These are phyloP conservation scores for Dipodomys stephensi DNA, from an alignment of 2,113 vertebrate genomes.

Conservation along the genomic window DNA sequence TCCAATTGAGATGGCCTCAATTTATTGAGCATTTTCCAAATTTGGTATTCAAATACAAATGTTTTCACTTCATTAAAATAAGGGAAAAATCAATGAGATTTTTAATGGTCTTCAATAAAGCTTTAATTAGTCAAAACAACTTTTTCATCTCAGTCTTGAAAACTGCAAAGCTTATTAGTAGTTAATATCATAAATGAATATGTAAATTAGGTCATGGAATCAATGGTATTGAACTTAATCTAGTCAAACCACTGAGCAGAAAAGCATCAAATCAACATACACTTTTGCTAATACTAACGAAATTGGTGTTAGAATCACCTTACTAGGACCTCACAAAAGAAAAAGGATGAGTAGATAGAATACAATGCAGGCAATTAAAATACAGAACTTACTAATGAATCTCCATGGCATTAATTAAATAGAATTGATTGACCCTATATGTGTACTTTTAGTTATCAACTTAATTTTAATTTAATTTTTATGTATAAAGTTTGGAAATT, in stretches of 20 bases:
- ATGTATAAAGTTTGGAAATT: neutral
- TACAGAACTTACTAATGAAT: slow-evolving; percentile 6
- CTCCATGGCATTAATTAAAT: neutral
- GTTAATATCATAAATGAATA: neutral
- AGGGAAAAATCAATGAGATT: neutral
- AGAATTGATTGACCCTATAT: neutral
- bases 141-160: slow-evolving; percentile 37
- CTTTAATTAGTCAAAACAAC: slow-evolving; percentile 27
- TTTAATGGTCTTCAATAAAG: neutral
- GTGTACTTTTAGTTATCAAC: neutral
- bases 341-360: neutral
- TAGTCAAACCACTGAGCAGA: neutral
- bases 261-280: neutral
- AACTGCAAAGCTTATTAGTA: neutral
- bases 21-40: neutral
- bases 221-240: neutral
- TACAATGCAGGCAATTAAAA: neutral
- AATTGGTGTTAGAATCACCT: neutral
- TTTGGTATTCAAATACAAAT: slow-evolving; percentile 37
- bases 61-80: slow-evolving; percentile 10
- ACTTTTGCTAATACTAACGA: slow-evolving; percentile 36
- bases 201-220: slow-evolving; percentile 5
- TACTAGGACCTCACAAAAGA: neutral
- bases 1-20: neutral
- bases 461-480: neutral